A percentile compares a stretch with the other conserved stretches of the same genome.
These are phyloP conservation scores for Oncorhynchus gorbuscha DNA, from an alignment of 2,113 vertebrate genomes.

Conservation along the genomic window DNA sequence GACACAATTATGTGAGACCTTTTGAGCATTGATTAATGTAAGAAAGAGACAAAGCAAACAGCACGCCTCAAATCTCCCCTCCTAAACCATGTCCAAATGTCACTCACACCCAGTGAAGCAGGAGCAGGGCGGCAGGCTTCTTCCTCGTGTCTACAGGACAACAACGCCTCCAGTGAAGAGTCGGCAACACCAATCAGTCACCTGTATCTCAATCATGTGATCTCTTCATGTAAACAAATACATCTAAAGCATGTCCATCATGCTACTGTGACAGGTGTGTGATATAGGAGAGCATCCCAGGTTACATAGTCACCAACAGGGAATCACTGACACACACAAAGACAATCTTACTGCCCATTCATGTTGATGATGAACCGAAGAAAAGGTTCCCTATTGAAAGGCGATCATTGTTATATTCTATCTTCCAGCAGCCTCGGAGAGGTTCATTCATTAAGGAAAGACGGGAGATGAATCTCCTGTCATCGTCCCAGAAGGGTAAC, in stretches of 20 bases:
- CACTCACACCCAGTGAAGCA: conserved; percentile 24
- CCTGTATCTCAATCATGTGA: too few relatives aligned
- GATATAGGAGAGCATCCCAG: background rate
- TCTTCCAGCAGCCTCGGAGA: background rate
- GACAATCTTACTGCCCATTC: too few relatives aligned
- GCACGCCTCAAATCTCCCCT: conserved; percentile 47
- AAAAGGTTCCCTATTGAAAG: background rate
- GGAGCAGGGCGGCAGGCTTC: background rate
- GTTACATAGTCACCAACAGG: background rate
- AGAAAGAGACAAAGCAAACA: conserved; percentile 6
- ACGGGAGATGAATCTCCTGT: background rate
- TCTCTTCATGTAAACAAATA: too few relatives aligned
- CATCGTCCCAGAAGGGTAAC: conserved; percentile 29
- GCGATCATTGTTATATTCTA: background rate
- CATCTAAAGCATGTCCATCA: background rate
- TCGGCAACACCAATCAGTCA: background rate
- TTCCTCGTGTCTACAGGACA: background rate
- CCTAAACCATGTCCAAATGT: conserved; percentile 35
- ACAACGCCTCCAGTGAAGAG: background rate
- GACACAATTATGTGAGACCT: conserved; percentile 36
- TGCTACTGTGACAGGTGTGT: background rate
- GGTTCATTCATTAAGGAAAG: background rate
- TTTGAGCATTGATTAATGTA: conserved; percentile 49
- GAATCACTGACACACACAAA: background rate
- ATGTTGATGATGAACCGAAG: too few relatives aligned